Base-by-base conservation (phyloP, 1,140 invertebrate species). In the Stegodyphus dumicola region DNA sequence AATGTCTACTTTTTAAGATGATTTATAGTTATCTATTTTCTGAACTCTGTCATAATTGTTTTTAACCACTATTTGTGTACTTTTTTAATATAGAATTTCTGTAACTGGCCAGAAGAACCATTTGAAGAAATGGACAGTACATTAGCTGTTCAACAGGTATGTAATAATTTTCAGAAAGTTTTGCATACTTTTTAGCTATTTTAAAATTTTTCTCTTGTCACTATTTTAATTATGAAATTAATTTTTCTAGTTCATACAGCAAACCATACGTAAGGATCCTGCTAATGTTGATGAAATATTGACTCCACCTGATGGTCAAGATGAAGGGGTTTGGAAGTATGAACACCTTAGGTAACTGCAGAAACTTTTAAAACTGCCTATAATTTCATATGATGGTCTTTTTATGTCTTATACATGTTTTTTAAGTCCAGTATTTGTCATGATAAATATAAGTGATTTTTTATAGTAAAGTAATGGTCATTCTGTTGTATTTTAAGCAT, bases 101-200 rank as follows among this genome's bases (percentile, higher is more conserved):
- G 96, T 89, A 95, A 95, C 86, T 99, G 99, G 99, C 96, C 96
- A 18, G 97, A 99, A 93, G 96, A 99, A 91, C 94, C 95, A 0
- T 99, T 99, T 91, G 98, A 99, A 92, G 97, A 99, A 92, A 99
- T 99, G 98, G 98, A 99, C 89, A 99, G 97, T 89, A 99, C 98
- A 5, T 91, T 99, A 53, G 97, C 97, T 78, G 98, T 99, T 70
- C 99, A 99, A 90, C 98, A 99, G 90, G 85, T 89, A 33, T 3
- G 3, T 33, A 67, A 15, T 71, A 11, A 48, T 51, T 71, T 51
- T 13, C 33, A 33, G 9, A 60, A 60, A 60, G 9, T 60, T 60
- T 10, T 60, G 15, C 5, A 15, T 60, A 60, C 1, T 60, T 60
- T 10, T 9, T 2, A 15, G 56, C 15, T 60, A 1, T 60, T 10